Evolutionary conservation across 2,888 invertebrate genomes (phyloP), one percentile per base, ranked within the genome.

Genomic region (Lacanobia oleracea): DNA sequence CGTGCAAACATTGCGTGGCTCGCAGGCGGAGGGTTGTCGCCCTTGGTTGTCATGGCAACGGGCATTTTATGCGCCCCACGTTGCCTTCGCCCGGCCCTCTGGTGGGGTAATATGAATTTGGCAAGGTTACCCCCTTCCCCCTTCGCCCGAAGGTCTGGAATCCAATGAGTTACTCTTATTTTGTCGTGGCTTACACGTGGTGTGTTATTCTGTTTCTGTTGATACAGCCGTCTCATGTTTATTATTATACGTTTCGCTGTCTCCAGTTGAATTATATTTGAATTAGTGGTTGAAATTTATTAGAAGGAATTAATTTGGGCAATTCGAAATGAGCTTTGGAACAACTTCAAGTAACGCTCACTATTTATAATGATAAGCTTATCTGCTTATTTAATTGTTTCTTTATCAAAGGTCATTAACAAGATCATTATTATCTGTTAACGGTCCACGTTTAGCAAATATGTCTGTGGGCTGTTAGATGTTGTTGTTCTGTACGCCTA

Each of bases 31-130:
- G 93, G 94, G 94, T 93, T 93, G 93, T 90, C 92, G 94, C 93
- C 93, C 93, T 92, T 93, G 91, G 94, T 94, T 88, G 88, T 91
- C 91, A 94, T 94, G 88, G 92, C 83, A 82, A 94, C 94, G 89
- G 89, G 89, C 87, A 90, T 93, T 94, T 94, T 93, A 94, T 94
- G 91, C 91, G 89, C 90, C 91, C 90, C 93, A 90, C 91, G 92
- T 92, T 89, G 88, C 81, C 83, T 85, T 75, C 79, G 83, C 83
- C 81, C 85, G 80, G 85, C 83, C 89, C 88, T 64, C 86, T 74
- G 76, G 78, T 77, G 82, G 79, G 81, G 77, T 86, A 84, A 80
- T 86, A 82, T 81, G 85, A 86, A 85, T 91, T 92, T 83, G 87
- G 87, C 91, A 89, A 91, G 91, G 91, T 90, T 91, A 86, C 86